Base-by-base conservation (phyloP, 1,140 invertebrate genomes). In the Hyphantria cunea region DNA sequence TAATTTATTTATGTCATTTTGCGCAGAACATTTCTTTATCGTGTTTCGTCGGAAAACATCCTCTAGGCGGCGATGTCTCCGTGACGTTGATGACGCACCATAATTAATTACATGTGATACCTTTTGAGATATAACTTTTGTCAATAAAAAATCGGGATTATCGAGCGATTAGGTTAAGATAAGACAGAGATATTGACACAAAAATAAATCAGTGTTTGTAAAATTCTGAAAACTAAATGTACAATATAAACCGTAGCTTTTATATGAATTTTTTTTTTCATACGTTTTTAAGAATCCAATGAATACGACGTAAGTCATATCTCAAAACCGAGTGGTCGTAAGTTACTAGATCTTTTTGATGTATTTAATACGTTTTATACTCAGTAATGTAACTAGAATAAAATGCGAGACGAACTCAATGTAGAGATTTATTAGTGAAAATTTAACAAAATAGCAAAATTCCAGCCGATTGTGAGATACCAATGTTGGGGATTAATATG, bases 361-460 rank as follows among this genome's bases (percentile, higher is more conserved):
- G 82, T 86, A 86, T 86, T 86, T 86, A 82, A 84, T 84, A 86
- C 82, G 81, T 89, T 89, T 89, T 89, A 82, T 86, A 89, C 86
- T 86, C 82, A 77, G 78, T 86, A 84, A 81, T 83, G 73, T 86
- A 84, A 82, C 76, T 83, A 81, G 79, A 65, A 74, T 66, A 79
- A 71, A 75, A 75, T 74, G 74, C 74, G 76, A 80, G 76, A 67
- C 64, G 70, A 77, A 84, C 66, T 81, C 80, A 70, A 70, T 44
- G 69, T 81, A 80, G 76, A 59, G 13, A 67, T 70, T 67, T 74
- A 72, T 70, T 82, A 82, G 78, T 69, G 63, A 77, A 62, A 56
- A n/a, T 49, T 42, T 37, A 39, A 63, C 58, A 44, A 52, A 67
- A 39, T 59, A 47, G 54, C 45, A 55, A 66, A 54, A 54, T 33